These are phyloP conservation scores for Eurois occulta DNA, from an alignment of 2,888 invertebrate species.

Conservation along the genomic window DNA sequence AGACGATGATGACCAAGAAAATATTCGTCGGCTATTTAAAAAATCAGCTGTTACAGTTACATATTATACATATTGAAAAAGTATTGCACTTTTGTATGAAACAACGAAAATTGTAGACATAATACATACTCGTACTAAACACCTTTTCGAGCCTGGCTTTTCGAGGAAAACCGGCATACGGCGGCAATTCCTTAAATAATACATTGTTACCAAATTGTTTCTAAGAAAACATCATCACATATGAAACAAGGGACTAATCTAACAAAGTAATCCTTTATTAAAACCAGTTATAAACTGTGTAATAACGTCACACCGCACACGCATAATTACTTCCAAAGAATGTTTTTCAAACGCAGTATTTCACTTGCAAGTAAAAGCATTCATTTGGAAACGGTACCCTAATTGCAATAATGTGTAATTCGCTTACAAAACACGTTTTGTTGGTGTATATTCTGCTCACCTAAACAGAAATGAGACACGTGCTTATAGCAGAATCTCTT, in stretches of 20 bases:
- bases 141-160: not conserved
- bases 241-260: slow-evolving; percentile 29
- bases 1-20: too few relatives aligned
- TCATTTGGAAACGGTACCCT: slow-evolving; percentile 38
- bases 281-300: slow-evolving; percentile 45
- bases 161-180: not conserved
- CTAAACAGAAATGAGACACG: not conserved
- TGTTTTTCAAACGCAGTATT: slow-evolving; percentile 43
- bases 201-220: slow-evolving; percentile 25
- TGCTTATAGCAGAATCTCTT: not conserved
- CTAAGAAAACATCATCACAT: slow-evolving; percentile 25
- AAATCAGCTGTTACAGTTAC: not conserved
- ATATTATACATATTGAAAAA: not conserved
- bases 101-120: not conserved
- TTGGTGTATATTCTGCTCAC: not conserved
- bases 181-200: slow-evolving; percentile 15
- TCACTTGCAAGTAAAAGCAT: slow-evolving; percentile 32
- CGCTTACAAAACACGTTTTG: slow-evolving; percentile 31
- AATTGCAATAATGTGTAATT: slow-evolving; percentile 35
- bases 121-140: not conserved
- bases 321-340: slow-evolving; percentile 55
- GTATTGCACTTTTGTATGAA: not conserved
- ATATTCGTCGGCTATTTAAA: not conserved
- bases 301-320: slow-evolving; percentile 39
- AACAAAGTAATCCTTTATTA: slow-evolving; percentile 64